Evolutionary conservation across 2,113 vertebrate species (phyloP).

Genomic region (Elephas maximus): DNA sequence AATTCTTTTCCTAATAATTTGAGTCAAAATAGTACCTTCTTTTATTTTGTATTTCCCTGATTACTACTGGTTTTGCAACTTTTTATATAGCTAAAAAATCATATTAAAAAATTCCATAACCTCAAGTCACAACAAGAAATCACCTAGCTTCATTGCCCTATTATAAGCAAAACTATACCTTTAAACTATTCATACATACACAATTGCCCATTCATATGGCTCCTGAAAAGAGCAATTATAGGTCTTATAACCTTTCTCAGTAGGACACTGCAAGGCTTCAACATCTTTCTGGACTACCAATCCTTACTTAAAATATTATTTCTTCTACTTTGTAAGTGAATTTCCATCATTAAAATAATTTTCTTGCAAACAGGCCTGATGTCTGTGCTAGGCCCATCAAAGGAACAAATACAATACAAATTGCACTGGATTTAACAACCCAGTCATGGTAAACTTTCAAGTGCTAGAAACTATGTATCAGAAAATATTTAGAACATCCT

Average conservation of each 20-base stretch:
- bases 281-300: neutral
- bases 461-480: too few species aligned
- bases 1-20: neutral
- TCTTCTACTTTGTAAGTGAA: neutral
- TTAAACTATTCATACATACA: neutral
- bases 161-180: neutral
- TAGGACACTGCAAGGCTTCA: neutral
- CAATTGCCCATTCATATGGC: neutral
- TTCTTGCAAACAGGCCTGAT: neutral
- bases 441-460: neutral
- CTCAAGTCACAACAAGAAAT: neutral
- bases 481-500: too few species aligned
- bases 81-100: neutral
- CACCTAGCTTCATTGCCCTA: neutral
- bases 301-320: neutral
- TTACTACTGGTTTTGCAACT: neutral
- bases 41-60: neutral
- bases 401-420: neutral
- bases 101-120: neutral
- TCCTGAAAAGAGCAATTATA: neutral
- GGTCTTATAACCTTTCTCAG: neutral
- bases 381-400: accelerated
- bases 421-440: neutral
- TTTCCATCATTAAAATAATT: neutral
- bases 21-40: neutral